These are phyloP conservation scores for Passer montanus DNA, from an alignment of 2,113 vertebrate species.

Conservation along the genomic window DNA sequence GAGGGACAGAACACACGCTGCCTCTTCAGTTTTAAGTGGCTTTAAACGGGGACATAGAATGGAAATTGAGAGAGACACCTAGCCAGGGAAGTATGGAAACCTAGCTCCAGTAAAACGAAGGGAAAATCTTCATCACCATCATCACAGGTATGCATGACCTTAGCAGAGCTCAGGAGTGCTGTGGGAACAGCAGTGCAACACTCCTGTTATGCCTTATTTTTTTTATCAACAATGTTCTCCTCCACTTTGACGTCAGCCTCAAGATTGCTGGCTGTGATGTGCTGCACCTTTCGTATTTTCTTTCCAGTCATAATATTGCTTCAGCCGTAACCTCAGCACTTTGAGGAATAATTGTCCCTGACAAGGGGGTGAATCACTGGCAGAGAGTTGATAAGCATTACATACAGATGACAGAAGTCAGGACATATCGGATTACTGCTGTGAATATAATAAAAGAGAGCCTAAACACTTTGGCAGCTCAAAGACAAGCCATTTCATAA, in stretches of 20 bases:
- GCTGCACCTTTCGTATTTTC: constrained; percentile 74
- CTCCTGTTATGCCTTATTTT: neutral
- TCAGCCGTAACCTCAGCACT: constrained; percentile 84
- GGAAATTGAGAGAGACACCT: neutral
- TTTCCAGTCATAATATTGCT: constrained; percentile 80
- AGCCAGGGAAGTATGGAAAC: neutral
- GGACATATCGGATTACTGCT: constrained; percentile 99
- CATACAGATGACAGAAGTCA: constrained; percentile 97
- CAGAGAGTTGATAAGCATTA: constrained; percentile 97
- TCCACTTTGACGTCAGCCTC: constrained; percentile 71
- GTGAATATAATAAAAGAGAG: constrained; percentile 98
- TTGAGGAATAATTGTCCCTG: constrained; percentile 95
- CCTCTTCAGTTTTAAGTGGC: neutral
- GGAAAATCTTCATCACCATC: neutral
- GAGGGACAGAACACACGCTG: neutral
- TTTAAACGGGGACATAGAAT: neutral
- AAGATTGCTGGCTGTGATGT: constrained; percentile 66
- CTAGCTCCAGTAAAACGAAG: neutral
- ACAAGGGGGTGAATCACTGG: constrained; percentile 97
- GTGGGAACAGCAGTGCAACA: neutral
- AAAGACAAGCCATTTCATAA: constrained; percentile 89
- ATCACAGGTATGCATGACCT: neutral
- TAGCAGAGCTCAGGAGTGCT: neutral
- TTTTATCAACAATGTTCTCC: constrained; percentile 45
- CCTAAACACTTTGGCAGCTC: constrained; percentile 91